Conservation (phyloP, 1,140 invertebrate genomes). For the Schmidtea mediterranea region DNA sequence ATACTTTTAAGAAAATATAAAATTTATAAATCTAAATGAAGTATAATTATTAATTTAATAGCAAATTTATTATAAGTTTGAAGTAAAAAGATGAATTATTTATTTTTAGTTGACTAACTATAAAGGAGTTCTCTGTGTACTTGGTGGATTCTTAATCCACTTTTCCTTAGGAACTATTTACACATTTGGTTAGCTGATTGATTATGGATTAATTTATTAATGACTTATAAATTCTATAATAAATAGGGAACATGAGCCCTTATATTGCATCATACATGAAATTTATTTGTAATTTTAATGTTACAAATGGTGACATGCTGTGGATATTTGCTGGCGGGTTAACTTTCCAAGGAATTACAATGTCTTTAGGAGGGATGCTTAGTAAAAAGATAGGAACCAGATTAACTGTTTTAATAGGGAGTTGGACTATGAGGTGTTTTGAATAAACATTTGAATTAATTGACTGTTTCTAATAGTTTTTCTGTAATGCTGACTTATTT, state of each 20-base stretch:
- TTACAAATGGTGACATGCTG: conserved; percentile 19
- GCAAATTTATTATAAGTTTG: too few relatives aligned
- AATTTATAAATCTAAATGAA: too few relatives aligned
- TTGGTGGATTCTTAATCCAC: too few relatives aligned
- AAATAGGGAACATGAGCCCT: conserved; percentile 27
- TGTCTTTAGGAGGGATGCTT: conserved; percentile 21
- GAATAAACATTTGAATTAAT: background rate
- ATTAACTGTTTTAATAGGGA: conserved; percentile 16
- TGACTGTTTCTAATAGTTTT: conserved; percentile 12
- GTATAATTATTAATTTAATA: too few relatives aligned
- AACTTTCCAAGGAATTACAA: conserved; percentile 18
- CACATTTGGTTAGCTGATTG: too few relatives aligned
- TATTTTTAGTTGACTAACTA: too few relatives aligned
- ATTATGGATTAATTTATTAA: too few relatives aligned
- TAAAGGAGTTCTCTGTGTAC: too few relatives aligned
- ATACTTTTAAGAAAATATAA: too few relatives aligned
- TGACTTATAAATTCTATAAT: too few relatives aligned
- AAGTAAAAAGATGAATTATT: too few relatives aligned
- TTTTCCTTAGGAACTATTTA: too few relatives aligned
- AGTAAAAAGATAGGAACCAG: conserved; percentile 17
- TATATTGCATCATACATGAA: conserved; percentile 28
- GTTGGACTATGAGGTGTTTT: background rate
- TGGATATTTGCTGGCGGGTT: conserved; percentile 20
- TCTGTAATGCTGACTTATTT: conserved; percentile 16
- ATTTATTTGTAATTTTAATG: conserved; percentile 10